Conservation (phyloP, 2,113 vertebrate genomes). For the Irena cyanogastra region DNA sequence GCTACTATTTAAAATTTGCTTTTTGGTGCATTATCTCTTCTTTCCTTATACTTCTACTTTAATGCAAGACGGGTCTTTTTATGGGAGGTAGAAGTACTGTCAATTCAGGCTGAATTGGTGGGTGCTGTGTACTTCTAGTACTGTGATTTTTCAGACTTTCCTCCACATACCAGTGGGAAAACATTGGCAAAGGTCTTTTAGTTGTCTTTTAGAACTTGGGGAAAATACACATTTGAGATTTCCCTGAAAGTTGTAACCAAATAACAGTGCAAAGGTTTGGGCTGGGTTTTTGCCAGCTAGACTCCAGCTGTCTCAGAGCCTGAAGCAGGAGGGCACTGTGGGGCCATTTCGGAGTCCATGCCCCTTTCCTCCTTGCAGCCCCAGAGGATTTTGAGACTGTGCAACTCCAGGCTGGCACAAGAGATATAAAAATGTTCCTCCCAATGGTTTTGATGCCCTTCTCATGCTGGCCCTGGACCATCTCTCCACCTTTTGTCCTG, state of each 20-base stretch:
- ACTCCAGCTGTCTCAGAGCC: background rate
- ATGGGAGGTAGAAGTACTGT: background rate
- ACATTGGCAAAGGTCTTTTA: background rate
- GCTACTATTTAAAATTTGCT: background rate
- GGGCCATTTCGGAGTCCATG: accelerated
- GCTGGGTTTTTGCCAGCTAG: background rate
- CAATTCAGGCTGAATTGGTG: background rate
- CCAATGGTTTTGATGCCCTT: background rate
- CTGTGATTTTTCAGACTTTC: background rate
- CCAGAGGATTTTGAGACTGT: background rate
- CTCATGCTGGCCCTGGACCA: accelerated
- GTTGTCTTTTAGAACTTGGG: background rate
- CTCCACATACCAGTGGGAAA: background rate
- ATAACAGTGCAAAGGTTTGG: background rate
- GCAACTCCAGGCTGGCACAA: accelerated
- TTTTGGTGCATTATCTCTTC: background rate
- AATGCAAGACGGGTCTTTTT: background rate
- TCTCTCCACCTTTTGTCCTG: background rate
- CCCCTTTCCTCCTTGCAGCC: background rate
- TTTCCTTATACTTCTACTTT: background rate
- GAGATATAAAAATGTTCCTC: background rate
- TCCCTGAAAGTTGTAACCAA: background rate
- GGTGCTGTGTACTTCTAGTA: background rate
- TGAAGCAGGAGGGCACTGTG: background rate
- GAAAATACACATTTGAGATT: background rate